Base-by-base conservation (phyloP, 2,888 invertebrate genomes). In the Apantesis nais region DNA sequence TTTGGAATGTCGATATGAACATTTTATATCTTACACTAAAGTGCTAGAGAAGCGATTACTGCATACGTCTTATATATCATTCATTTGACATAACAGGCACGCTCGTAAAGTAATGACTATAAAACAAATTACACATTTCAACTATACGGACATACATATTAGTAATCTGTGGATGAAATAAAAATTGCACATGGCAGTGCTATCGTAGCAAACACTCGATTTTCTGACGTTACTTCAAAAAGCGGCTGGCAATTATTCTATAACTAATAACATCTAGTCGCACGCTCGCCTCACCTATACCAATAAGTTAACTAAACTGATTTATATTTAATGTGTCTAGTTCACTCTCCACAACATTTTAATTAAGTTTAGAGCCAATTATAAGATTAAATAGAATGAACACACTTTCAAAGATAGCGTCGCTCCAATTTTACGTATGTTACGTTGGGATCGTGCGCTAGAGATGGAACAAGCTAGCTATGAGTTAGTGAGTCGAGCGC, bases 191-290 rank as follows among this genome's bases (percentile, higher is more conserved):
- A 90, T 93, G 94, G 94, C 94, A 93, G 94, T 94, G 93, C 91
- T 89, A 87, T 92, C 89, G 89, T 90, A 93, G 92, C 92, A 89
- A 92, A 93, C 92, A 92, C 92, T 90, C 90, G 88, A 86, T 88
- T 87, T 88, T 89, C 89, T 88, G 88, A 91, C 87, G 86, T 90
- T 92, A 91, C 89, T 91, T 85, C 88, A 87, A 87, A 88, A 94
- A 94, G 94, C 94, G 90, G 94, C 93, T 94, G 94, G 94, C 94
- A 93, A 93, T 94, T 92, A 93, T 89, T 89, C 91, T 92, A 93
- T 84, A 86, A 83, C 90, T 93, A 93, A 87, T 90, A 92, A 93
- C 90, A 91, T 90, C 90, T 90, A 90, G 78, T 83, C 88, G 88
- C 90, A 89, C 89, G 91, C 88, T 88, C 91, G 85, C 75, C 86